phyloP scores from a whole-genome alignment of 92 coral and sea anemone species.

The Epizoanthus fatuus region DNA sequence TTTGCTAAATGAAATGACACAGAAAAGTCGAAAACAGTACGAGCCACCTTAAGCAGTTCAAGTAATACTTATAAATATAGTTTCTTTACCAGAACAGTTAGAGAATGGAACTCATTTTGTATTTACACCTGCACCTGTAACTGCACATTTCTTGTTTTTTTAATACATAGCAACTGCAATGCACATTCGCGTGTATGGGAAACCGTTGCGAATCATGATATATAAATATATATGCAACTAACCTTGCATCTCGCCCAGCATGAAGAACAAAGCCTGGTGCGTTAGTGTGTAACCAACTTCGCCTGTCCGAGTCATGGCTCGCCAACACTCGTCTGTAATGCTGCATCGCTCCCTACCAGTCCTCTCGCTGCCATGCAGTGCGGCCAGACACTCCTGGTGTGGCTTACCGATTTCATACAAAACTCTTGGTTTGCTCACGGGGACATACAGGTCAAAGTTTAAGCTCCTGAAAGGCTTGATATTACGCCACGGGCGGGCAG shows the following conservation, averaged over 20 bases:
- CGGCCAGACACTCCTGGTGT: conserved; percentile 82
- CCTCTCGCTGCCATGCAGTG: conserved; percentile 73
- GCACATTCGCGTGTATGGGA: no score
- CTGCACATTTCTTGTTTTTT: no score
- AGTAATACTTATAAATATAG: no score
- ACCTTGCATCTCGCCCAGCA: conserved; percentile 85
- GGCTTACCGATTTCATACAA: conserved; percentile 32
- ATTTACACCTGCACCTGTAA: no score
- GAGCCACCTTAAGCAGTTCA: no score
- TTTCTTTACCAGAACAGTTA: no score
- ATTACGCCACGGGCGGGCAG: conserved; percentile 70
- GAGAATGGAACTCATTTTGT: no score
- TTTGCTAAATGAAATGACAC: no score
- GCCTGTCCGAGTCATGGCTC: conserved; percentile 70
- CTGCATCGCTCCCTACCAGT: conserved; percentile 72
- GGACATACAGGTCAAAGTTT: background rate
- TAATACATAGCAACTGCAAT: no score
- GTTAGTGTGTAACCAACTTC: conserved; percentile 81
- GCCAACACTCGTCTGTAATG: conserved; percentile 76
- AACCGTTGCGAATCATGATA: no score
- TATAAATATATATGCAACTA: background rate
- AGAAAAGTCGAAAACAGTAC: no score
- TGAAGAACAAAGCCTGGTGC: conserved; percentile 85
- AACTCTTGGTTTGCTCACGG: conserved; percentile 29
- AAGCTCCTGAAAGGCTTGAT: conserved; percentile 65